Percentiles rank a stretch among this genome's conserved stretches.
Evolutionary conservation across 2,113 vertebrate species (phyloP).

Genomic region (Pithys albifrons): DNA sequence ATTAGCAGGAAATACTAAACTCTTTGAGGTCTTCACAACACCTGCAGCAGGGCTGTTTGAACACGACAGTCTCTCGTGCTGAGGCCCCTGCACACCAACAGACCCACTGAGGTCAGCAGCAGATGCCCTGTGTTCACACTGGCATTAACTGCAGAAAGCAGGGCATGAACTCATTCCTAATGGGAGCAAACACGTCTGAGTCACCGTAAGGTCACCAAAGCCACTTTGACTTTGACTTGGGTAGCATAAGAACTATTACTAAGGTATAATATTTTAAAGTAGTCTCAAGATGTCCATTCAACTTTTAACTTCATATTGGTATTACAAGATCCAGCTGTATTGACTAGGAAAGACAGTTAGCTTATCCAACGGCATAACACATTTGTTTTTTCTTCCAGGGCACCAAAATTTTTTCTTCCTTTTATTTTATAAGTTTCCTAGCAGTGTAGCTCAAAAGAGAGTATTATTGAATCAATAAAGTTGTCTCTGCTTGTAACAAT

Average conservation of each 20-base stretch:
- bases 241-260: neutral
- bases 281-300: neutral
- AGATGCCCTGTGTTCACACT: neutral
- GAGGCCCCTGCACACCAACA: neutral
- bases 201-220: neutral
- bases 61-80: neutral
- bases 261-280: neutral
- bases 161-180: neutral
- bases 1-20: neutral
- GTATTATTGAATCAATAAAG: neutral
- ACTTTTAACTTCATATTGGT: neutral
- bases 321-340: neutral
- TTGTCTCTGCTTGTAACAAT: neutral
- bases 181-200: neutral
- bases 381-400: neutral
- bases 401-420: neutral
- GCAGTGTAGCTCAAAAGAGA: neutral
- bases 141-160: neutral
- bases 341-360: neutral
- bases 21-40: neutral
- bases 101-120: rapidly evolving
- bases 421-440: neutral
- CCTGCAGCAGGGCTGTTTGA: neutral
- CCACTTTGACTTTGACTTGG: neutral
- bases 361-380: neutral